Percentiles rank a stretch among this genome's conserved stretches.
Conservation (phyloP, 2,797 vertebrate genomes). For the Hephaestus fuliginosus region DNA sequence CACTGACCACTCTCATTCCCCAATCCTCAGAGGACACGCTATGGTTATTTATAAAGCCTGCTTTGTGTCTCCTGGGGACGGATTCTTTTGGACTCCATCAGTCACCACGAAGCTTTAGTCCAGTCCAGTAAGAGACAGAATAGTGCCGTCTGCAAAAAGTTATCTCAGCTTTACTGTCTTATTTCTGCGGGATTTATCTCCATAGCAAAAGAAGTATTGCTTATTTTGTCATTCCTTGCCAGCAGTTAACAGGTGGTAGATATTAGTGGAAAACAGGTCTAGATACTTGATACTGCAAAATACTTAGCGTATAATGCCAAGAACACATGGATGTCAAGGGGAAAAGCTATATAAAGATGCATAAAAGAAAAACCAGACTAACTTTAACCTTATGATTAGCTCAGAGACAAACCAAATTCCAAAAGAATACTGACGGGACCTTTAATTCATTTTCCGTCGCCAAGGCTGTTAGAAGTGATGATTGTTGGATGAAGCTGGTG, state of each 20-base stretch:
- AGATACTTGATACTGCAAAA: not conserved
- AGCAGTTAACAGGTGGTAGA: not conserved
- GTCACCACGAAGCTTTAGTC: constrained; percentile 35
- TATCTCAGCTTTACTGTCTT: not conserved
- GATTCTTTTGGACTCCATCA: constrained; percentile 53
- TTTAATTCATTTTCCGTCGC: constrained; percentile 4
- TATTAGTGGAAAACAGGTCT: not conserved
- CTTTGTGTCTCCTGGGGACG: constrained; percentile 54
- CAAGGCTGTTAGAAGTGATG: not conserved
- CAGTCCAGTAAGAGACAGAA: constrained; percentile 24
- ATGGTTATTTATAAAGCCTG: constrained; percentile 74
- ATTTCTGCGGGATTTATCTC: not conserved
- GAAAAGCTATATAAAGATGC: not conserved
- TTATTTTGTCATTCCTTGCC: not conserved
- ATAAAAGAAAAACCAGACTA: not conserved
- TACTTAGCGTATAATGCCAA: not conserved
- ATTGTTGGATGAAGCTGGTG: not conserved
- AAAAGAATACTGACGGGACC: not conserved
- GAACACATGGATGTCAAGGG: not conserved
- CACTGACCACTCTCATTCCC: constrained; percentile 66
- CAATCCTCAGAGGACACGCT: constrained; percentile 65
- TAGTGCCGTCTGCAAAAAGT: constrained; percentile 5
- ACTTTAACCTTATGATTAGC: not conserved
- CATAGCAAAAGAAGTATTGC: not conserved
- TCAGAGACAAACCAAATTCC: not conserved